These are phyloP conservation scores for Ceratina japonica DNA, from an alignment of 1,140 invertebrate species.

Conservation along the genomic window DNA sequence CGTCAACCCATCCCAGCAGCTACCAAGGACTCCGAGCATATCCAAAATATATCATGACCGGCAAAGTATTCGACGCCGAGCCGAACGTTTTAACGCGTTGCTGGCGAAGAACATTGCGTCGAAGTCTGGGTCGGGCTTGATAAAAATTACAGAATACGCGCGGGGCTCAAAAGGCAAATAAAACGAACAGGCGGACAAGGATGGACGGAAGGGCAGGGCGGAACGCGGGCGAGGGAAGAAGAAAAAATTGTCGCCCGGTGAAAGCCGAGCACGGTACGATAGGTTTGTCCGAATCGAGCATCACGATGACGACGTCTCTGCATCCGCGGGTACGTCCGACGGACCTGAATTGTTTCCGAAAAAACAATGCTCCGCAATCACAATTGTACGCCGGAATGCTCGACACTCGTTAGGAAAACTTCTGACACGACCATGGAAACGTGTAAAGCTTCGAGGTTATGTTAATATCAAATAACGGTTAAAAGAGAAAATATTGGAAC, in stretches of 20 bases:
- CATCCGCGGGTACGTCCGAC: background rate
- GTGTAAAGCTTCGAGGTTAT: background rate
- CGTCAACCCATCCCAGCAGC: background rate
- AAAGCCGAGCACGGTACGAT: constrained; percentile 29
- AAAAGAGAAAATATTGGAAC: background rate
- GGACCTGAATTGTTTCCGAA: constrained; percentile 27
- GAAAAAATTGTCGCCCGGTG: constrained; percentile 26
- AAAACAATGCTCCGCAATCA: constrained; percentile 39
- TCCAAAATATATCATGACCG: constrained; percentile 16
- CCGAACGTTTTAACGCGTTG: constrained; percentile 7
- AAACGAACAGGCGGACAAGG: background rate
- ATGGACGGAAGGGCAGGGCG: background rate
- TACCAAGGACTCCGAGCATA: background rate
- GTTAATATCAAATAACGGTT: too few species aligned
- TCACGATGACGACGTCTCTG: constrained; percentile 34
- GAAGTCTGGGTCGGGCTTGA: constrained; percentile 17
- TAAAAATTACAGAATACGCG: constrained; percentile 27
- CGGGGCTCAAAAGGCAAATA: constrained; percentile 15
- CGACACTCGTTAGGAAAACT: constrained; percentile 26
- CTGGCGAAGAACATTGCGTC: constrained; percentile 16
- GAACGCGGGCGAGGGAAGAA: background rate
- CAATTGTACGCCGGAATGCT: constrained; percentile 28
- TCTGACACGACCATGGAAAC: background rate
- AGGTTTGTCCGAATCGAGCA: background rate
- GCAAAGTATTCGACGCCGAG: constrained; percentile 3